phyloP scores from a whole-genome alignment of 1,140 invertebrate species.

The silkworm (Bombyx mori) region ASM3026992v2 NC_085114.1:2421501-2422000 shows the following conservation, averaged over 20 bases:
- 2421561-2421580: conserved; percentile 2
- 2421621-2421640: conserved; percentile 4
- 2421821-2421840: too few relatives aligned
- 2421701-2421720: conserved; percentile 71
- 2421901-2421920: too few relatives aligned
- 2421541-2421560: conserved; percentile 17
- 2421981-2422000: conserved; percentile 17
- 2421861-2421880: too few relatives aligned
- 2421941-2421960: neutral
- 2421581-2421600: conserved; percentile 16
- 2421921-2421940: too few relatives aligned
- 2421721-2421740: conserved; percentile 72
- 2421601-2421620: conserved; percentile 8
- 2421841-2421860: too few relatives aligned
- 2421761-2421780: conserved; percentile 69
- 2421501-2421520: conserved; percentile 51
- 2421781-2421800: conserved; percentile 68
- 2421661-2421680: conserved; percentile 59
- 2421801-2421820: conserved; percentile 35
- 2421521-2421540: conserved; percentile 22
- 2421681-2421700: conserved; percentile 52
- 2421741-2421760: conserved; percentile 70
- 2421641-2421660: conserved; percentile 36
- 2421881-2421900: too few relatives aligned
- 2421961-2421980: neutral